Conservation (phyloP, 2,113 vertebrate genomes). For the Microtus richardsoni region DNA sequence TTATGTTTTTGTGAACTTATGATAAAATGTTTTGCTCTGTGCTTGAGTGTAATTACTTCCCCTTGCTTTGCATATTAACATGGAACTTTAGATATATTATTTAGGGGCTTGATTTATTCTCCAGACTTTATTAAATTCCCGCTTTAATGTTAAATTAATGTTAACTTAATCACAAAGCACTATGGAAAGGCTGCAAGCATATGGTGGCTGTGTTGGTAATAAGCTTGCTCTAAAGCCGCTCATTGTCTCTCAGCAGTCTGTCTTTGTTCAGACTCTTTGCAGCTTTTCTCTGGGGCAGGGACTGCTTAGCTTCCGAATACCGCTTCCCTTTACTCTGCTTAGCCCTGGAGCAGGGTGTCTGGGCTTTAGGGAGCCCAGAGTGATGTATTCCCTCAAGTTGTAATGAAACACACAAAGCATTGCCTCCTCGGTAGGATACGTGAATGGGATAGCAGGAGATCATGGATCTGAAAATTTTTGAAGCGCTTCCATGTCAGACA, state of each 20-base stretch:
- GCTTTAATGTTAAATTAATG: constrained; percentile 86
- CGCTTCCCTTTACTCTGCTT: background rate
- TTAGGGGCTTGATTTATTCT: constrained; percentile 84
- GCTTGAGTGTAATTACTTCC: constrained; percentile 87
- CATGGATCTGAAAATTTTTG: background rate
- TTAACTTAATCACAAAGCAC: constrained; percentile 83
- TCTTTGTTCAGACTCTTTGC: constrained; percentile 55
- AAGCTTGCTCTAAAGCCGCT: constrained; percentile 65
- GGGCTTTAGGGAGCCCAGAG: background rate
- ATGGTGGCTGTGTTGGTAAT: constrained; percentile 76
- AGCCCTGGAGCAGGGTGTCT: background rate
- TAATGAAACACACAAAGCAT: background rate
- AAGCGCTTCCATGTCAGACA: background rate
- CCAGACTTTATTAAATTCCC: constrained; percentile 86
- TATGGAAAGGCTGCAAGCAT: constrained; percentile 76
- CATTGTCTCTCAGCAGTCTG: constrained; percentile 67
- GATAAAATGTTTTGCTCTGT: constrained; percentile 84
- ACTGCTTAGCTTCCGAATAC: background rate
- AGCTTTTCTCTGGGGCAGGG: background rate
- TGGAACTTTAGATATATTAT: constrained; percentile 85
- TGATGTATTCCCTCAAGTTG: background rate
- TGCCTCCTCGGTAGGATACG: background rate
- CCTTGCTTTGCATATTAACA: constrained; percentile 87
- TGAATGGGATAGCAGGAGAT: background rate
- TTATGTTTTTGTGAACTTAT: constrained; percentile 74